Base-by-base conservation (phyloP, 2,797 vertebrate species). In the Paramormyrops hopkinsi region DNA sequence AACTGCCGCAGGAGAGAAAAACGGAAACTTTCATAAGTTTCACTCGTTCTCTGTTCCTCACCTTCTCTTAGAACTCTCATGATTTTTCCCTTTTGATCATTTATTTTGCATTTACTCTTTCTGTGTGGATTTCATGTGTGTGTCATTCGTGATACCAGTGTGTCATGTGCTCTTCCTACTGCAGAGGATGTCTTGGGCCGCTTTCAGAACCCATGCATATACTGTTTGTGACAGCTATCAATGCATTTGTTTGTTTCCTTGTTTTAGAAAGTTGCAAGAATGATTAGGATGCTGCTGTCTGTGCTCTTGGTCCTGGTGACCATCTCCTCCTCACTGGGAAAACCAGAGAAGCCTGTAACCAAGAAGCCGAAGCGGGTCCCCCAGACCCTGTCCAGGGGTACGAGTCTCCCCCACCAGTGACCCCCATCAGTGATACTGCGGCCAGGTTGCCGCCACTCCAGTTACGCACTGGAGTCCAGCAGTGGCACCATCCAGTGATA, bases 351-450 rank as follows among this genome's bases (percentile, higher is more conserved):
- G 92, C 92, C 94, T 2, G 90, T 93, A 0, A 94, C 93, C 1
- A 98, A 97, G 93, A 94, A 94, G 54, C 96, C 96, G 2, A 97
- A 94, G 91, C 96, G 96, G 89, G 91, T 96, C 59, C 97, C 98
- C 56, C 97, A 99, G 95, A 98, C 97, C 4, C 96, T 99, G 22
- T 98, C 98, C 92, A 96, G 98, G 98, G 98, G 98, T 99, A 90
- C 88, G 92, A 73, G 25, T 29, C 11, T 56, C 29, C 48, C 37
- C 69, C 59, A 2, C 25, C 14, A 22, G 9, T 4, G 33, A 59
- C 14, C 6, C 11, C 14, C 2, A 54, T 50, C 25, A 6, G 8
- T 89, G 14, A 12, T 53, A 33, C 44, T 33, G 1, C 25, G 46
- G 41, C 22, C 48, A 29, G n/a, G 12, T 12, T 37, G 14, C 50